phyloP scores from a whole-genome alignment of 1,140 invertebrate species.

The Heterodera schachtii region DNA sequence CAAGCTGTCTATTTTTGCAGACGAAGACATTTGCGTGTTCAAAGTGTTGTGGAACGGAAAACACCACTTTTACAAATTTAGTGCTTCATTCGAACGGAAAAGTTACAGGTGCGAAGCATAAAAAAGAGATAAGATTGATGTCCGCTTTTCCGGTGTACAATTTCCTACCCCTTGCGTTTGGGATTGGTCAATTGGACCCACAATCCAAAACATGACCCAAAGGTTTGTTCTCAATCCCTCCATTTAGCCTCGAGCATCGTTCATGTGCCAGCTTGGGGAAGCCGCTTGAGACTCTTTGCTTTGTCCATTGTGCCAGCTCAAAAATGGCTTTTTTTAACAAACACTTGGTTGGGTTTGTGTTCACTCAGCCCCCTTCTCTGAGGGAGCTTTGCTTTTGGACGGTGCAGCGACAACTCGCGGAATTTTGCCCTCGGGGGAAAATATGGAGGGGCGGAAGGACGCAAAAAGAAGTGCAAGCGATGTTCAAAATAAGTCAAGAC shows the following conservation, averaged over 20 bases:
- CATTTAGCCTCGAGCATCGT: slow-evolving; percentile 22
- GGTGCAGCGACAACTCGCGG: slow-evolving; percentile 18
- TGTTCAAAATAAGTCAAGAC: slow-evolving; percentile 17
- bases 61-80: slow-evolving; percentile 35
- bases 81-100: slow-evolving; percentile 1
- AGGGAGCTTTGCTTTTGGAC: slow-evolving; percentile 39
- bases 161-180: no score
- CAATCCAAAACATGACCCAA: no score
- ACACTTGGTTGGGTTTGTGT: slow-evolving; percentile 29
- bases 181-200: no score
- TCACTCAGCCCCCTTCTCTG: slow-evolving; percentile 33
- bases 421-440: neutral
- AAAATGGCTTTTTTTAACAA: slow-evolving; percentile 35
- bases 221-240: no score
- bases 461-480: slow-evolving; percentile 23
- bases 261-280: slow-evolving; percentile 17
- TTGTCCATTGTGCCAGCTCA: slow-evolving; percentile 11
- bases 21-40: slow-evolving; percentile 35
- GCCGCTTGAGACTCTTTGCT: slow-evolving; percentile 25
- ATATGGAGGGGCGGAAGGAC: slow-evolving; percentile 34
- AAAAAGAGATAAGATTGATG: no score
- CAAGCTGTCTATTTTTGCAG: slow-evolving; percentile 35
- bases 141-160: no score
- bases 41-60: slow-evolving; percentile 33
- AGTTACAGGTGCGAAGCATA: slow-evolving; percentile 23